Base-by-base conservation (phyloP, 2,888 invertebrate genomes). In the Melanostoma mellinum region DNA sequence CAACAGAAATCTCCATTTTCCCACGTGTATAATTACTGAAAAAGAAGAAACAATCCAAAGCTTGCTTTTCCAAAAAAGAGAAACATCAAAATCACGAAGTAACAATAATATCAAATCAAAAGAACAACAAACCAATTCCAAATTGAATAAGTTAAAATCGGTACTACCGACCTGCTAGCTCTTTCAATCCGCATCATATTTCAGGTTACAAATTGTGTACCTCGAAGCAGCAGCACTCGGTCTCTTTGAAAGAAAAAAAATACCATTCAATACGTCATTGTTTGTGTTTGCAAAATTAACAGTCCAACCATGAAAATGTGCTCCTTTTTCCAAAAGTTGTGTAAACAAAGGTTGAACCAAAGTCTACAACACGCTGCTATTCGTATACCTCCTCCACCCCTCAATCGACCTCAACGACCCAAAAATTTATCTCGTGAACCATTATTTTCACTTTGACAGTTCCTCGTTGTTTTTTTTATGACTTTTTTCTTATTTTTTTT, bases 361-460 rank as follows among this genome's bases (percentile, higher is more conserved):
- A 50, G 50, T 58, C 40, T 33, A 44, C 50, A 50, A 20, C 42
- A 30, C 38, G 20, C 50, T 63, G 20, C 20, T 20, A 20, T 50
- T 2, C 20, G 63, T 50, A 50, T 50, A 46, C 60, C 3, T 38
- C 44, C 6, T 9, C 5, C 55, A 6, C 6, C 8, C 20, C 65
- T 3, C 42, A n/a, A 52, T 42, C 44, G 38, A 65, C 42, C 42
- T 38, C 36, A n/a, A 63, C 48, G 61, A 61, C n/a, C 35, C 33
- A 42, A 46, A 55, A 55, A 63, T 46, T 40, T 72, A 67, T 77
- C 68, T 67, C 35, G 42, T 30, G 50, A 82, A 61, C 67, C 72
- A 73, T 77, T 82, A 82, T 73, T 82, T 73, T 56, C 38, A 72
- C 77, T 77, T 82, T 82, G 72, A 72, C 81, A 82, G 72, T 61